A percentile compares a stretch with the other conserved stretches of the same genome.
Evolutionary conservation across 2,113 vertebrate genomes (phyloP).

Genomic region (Odocoileus virginianus): DNA sequence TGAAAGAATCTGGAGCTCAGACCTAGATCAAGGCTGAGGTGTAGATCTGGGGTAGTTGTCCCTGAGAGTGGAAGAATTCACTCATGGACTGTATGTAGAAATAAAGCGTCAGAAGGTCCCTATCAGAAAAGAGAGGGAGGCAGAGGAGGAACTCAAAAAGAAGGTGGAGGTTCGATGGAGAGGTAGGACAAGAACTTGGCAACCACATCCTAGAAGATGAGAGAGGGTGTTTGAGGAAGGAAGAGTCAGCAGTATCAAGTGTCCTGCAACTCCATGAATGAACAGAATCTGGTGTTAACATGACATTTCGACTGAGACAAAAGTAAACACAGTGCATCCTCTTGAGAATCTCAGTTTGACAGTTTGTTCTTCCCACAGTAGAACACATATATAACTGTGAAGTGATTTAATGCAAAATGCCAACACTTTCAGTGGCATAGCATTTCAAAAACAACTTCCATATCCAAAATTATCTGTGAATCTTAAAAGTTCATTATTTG

Average conservation of each 20-base stretch:
- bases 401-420: conserved; percentile 45
- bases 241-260: background rate
- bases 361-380: conserved; percentile 34
- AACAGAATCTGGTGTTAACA: background rate
- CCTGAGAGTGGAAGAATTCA: background rate
- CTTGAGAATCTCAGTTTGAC: conserved; percentile 27
- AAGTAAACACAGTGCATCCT: conserved; percentile 37
- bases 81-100: background rate
- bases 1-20: background rate
- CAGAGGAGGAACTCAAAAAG: background rate
- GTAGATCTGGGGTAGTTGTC: background rate
- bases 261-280: background rate
- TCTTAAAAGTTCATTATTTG: background rate
- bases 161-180: background rate
- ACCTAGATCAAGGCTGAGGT: background rate
- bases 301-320: conserved; percentile 31
- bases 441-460: conserved; percentile 9
- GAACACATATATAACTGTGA: conserved; percentile 35
- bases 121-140: background rate
- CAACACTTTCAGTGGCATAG: background rate
- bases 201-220: background rate
- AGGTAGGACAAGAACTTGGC: background rate
- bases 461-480: conserved; percentile 18
- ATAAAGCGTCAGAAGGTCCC: background rate
- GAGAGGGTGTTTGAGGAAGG: background rate